Evolutionary conservation across 2,797 vertebrate species (phyloP), one percentile per base, ranked within the genome.

Genomic region (Mionectes olivaceus): DNA sequence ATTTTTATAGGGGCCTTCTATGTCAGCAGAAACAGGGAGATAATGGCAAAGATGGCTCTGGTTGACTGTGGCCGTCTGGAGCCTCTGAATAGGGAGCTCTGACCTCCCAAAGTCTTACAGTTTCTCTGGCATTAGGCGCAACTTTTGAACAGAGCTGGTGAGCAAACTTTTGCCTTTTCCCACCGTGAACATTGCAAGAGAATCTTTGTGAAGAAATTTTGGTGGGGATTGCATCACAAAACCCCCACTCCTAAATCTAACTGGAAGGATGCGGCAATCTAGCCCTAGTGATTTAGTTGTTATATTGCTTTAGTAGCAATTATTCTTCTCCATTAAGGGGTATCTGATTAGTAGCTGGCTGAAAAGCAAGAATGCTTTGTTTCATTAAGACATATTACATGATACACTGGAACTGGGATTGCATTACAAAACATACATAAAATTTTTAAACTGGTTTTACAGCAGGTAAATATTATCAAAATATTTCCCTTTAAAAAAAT

Each of bases 171-270:
- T 83, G 30, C 46, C 21, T 85, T 86, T 47, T 67, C 5, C 23
- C n/a, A 10, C 41, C 43, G 43, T 87, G 74, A 91, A 27, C 65
- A 41, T 8, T 65, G 43, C 32, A 44, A 50, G 57, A 68, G 25
- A 86, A 89, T 91, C 47, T 79, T 81, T 0, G 3, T 88, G 73
- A 90, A 81, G 94, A 96, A 89, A 94, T 86, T 75, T 81, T 84
- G 49, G 19, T 83, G 73, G 55, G 49, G 59, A 19, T 91, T 94
- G 56, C 85, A 83, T 75, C 76, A 91, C 74, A 79, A 35, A 92
- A 79, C 93, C 43, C 37, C 43, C 76, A 70, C 32, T 91, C 59
- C 44, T 76, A 52, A 88, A 87, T 43, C 61, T 41, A 73, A 24
- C 22, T 73, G 14, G 32, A 82, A 92, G 57, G 61, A 81, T 90